Evolutionary conservation across 2,888 invertebrate species (phyloP).

Genomic region (Gryllus longicercus): DNA sequence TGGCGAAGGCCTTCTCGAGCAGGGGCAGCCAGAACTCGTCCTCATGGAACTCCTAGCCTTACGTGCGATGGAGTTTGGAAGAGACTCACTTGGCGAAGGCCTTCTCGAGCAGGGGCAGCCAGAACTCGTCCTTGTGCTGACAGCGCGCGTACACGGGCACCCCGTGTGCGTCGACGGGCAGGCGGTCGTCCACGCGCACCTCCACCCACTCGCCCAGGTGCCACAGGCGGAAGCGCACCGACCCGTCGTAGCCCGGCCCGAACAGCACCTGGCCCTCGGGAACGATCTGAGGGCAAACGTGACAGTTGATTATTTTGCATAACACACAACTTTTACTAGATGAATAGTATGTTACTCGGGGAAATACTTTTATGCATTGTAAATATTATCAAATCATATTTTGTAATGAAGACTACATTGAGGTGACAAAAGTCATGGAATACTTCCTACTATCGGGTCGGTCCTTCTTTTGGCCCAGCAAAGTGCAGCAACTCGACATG

Average conservation of each 20-base stretch:
- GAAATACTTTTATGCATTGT: no score
- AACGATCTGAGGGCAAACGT: conserved; percentile 47
- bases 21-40: background rate
- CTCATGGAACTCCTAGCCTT: background rate
- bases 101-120: background rate
- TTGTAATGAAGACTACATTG: no score
- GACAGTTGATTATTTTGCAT: no score
- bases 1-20: background rate
- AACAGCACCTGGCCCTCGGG: conserved; percentile 21
- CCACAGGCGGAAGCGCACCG: conserved; percentile 22
- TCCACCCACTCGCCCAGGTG: conserved; percentile 21
- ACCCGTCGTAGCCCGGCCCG: conserved; percentile 22
- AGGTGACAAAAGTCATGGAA: no score
- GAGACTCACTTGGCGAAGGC: background rate
- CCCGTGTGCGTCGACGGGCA: conserved; percentile 33
- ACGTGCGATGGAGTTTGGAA: background rate
- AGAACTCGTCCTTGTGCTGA: conserved; percentile 41
- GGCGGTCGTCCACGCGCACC: conserved; percentile 26
- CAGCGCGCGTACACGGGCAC: conserved; percentile 52
- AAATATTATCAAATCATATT: no score
- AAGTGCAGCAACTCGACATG: no score
- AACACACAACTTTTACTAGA: no score
- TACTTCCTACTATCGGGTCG: no score
- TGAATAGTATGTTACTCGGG: no score
- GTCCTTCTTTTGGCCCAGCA: no score